phyloP scores from a whole-genome alignment of 2,888 invertebrate genomes.

The Sminthurides aquaticus region DNA sequence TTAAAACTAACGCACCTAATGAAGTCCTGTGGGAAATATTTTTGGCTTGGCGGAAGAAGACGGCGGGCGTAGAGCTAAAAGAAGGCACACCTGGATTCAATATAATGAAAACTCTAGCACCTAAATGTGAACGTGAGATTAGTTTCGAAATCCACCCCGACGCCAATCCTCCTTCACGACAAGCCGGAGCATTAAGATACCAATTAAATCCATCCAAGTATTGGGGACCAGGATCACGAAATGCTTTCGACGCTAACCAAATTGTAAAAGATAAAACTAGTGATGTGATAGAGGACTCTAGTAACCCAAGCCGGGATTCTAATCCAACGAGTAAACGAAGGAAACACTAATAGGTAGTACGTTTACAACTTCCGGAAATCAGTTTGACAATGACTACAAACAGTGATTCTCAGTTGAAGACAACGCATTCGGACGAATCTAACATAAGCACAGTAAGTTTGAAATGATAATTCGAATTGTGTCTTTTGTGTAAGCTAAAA shows the following conservation, averaged over 20 bases:
- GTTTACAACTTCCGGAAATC: too few species aligned
- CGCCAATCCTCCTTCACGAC: conserved; percentile 73
- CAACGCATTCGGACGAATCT: too few species aligned
- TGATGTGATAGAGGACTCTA: too few species aligned
- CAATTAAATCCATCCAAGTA: conserved; percentile 76
- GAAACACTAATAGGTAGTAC: too few species aligned
- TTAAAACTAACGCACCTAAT: conserved; percentile 88
- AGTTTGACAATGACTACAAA: too few species aligned
- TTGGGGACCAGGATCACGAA: conserved; percentile 86
- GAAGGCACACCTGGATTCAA: conserved; percentile 43
- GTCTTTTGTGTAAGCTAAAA: too few species aligned
- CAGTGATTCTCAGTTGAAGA: too few species aligned
- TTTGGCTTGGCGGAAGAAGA: conserved; percentile 63
- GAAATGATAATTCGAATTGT: too few species aligned
- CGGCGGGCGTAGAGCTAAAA: conserved; percentile 58
- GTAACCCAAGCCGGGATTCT: too few species aligned
- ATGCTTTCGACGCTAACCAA: conserved; percentile 23
- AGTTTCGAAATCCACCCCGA: conserved; percentile 56
- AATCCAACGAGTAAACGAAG: too few species aligned
- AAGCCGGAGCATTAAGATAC: conserved; percentile 65
- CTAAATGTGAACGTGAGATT: conserved; percentile 45
- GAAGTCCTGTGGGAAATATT: conserved; percentile 86
- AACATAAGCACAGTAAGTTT: too few species aligned
- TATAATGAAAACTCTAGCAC: conserved; percentile 43
- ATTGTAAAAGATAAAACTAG: not conserved